Evolutionary conservation across 2,888 invertebrate genomes (phyloP).

Genomic region (Schizaphis graminum): DNA sequence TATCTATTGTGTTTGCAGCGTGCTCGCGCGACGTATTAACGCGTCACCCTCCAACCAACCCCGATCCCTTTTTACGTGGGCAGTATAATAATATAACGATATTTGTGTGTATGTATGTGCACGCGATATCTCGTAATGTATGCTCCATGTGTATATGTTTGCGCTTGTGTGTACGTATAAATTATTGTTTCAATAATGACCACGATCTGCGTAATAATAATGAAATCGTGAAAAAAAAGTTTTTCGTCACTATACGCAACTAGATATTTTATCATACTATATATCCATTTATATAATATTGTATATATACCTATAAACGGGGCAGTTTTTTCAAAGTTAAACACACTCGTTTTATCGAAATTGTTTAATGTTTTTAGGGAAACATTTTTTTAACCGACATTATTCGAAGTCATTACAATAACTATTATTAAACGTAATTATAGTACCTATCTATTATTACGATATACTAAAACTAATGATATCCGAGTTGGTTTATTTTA

Average conservation of each 20-base stretch:
- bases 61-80: background rate
- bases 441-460: background rate
- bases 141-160: background rate
- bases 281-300: background rate
- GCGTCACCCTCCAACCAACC: background rate
- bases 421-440: background rate
- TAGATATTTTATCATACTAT: background rate
- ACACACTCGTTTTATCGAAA: background rate
- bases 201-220: background rate
- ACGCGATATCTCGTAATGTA: constrained; percentile 7
- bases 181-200: constrained; percentile 31
- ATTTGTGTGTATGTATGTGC: background rate
- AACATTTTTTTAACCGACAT: background rate
- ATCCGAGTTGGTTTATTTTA: background rate
- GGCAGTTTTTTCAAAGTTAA: background rate
- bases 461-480: background rate
- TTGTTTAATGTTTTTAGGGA: background rate
- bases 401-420: background rate
- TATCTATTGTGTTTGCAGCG: background rate
- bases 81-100: background rate
- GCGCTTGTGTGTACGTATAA: background rate
- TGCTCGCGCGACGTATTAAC: constrained; percentile 4
- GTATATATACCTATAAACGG: background rate
- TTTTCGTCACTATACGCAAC: background rate
- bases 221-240: background rate